Percentiles rank a stretch among this genome's conserved stretches.
phyloP scores from a whole-genome alignment of 1,140 invertebrate species.

The Meloidogyne chitwoodi region DNA sequence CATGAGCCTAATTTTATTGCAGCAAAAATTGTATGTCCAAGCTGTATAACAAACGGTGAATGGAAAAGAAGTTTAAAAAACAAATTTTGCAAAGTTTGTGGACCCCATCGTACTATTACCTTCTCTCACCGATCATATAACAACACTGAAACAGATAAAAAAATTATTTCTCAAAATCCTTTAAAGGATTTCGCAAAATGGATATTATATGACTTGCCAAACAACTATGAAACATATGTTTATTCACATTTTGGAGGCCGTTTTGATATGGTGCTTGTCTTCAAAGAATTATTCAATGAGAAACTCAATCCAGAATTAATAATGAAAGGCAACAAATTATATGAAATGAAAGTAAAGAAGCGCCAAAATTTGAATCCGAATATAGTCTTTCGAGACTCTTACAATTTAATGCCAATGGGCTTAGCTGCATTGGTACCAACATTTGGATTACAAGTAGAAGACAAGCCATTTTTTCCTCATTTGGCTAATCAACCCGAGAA shows the following conservation, averaged over 20 bases:
- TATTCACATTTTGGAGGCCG: constrained; percentile 3
- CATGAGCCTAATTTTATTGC: neutral
- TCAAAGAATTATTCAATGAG: neutral
- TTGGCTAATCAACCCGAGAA: neutral
- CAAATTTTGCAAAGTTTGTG: neutral
- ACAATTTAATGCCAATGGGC: neutral
- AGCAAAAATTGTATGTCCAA: neutral
- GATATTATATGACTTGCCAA: neutral
- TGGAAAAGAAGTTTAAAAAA: neutral
- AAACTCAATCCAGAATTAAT: neutral
- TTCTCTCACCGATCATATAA: neutral
- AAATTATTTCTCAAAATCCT: neutral
- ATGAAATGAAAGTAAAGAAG: too few relatives aligned
- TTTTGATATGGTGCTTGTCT: neutral
- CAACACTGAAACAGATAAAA: neutral
- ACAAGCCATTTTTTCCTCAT: constrained; percentile 4
- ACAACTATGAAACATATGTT: neutral
- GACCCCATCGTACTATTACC: neutral
- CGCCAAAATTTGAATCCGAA: neutral
- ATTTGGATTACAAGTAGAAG: neutral
- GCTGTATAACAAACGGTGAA: neutral
- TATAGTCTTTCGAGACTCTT: neutral
- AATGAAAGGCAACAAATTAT: neutral
- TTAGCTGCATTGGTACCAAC: neutral
- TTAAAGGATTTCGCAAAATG: neutral